Base-by-base conservation (phyloP, 2,888 invertebrate species). In the Entomobrya proxima region DNA sequence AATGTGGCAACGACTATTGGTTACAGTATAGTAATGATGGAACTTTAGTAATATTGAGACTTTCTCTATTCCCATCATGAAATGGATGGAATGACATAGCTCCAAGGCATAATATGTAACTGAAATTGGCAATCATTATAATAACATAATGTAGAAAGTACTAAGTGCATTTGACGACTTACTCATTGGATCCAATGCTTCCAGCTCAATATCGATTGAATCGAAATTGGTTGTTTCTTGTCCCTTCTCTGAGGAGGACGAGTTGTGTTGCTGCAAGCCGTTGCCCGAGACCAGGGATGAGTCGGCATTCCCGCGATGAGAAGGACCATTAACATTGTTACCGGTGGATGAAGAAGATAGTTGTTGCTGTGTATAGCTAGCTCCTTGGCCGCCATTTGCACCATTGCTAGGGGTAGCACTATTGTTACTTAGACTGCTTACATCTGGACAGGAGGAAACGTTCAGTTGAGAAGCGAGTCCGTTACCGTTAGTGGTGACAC, bases 141-240 rank as follows among this genome's bases (percentile, higher is more conserved):
- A 61, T 24, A 37, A 44, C 30, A 44, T 52, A 69, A 44, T 64
- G 64, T 13, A 27, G 32, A 81, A 77, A 32, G 18, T 40, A 24
- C 27, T 55, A 30, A 76, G 83, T 58, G 64, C n/a, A 40, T 74
- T 58, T 61, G 21, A 55, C 15, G 64, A 88, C 90, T 90, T 88
- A 90, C 91, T 88, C 88, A 96, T 92, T 11, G 95, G 95, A 92
- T 96, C 96, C 83, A 96, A 92, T 0, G 95, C 95, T 91, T 96
- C 95, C 88, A 96, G 92, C 90, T 96, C 96, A 52, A 93, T 90
- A 83, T 90, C 90, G 83, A 90, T 89, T 35, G 89, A 88, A 44
- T 90, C 92, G 85, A 86, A 86, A 81, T 86, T 86, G 80, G 79
- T 84, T 76, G 74, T 72, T 84, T 87, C 86, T 83, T 86, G 84